These are phyloP conservation scores for Eupithecia insigniata DNA, from an alignment of 2,888 invertebrate species.

Conservation along the genomic window DNA sequence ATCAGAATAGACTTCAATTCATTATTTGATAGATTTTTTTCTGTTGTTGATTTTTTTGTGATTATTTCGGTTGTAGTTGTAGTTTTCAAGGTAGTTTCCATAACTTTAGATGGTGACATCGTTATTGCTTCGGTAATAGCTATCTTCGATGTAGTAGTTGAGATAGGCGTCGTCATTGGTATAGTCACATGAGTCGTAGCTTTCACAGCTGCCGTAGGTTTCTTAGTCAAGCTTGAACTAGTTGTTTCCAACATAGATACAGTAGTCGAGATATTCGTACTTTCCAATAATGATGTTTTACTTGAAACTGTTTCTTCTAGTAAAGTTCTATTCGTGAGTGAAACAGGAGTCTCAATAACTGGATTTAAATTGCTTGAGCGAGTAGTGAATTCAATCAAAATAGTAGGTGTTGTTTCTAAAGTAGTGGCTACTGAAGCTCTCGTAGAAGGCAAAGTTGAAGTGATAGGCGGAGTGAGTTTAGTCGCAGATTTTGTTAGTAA, in stretches of 20 bases:
- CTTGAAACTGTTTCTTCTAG: not conserved
- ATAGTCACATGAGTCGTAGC: not conserved
- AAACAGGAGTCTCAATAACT: constrained; percentile 5
- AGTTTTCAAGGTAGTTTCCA: constrained; percentile 3
- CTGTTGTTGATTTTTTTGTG: constrained; percentile 31
- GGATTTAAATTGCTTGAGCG: constrained; percentile 12
- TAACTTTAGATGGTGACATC: not conserved
- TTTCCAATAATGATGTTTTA: constrained; percentile 1
- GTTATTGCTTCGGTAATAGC: not conserved
- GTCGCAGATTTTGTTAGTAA: constrained; percentile 70
- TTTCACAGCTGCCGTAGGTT: constrained; percentile 11
- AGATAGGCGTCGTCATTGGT: not conserved
- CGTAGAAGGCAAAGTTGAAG: constrained; percentile 47
- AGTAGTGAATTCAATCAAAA: constrained; percentile 19
- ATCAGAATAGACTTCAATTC: not conserved
- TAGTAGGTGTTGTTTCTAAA: constrained; percentile 29
- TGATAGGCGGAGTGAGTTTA: constrained; percentile 56
- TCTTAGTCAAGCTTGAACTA: constrained; percentile 21
- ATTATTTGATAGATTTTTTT: constrained; percentile 3
- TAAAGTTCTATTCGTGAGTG: constrained; percentile 10
- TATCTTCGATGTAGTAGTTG: not conserved
- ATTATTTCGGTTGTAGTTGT: constrained; percentile 34
- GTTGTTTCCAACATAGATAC: not conserved
- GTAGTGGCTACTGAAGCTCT: constrained; percentile 38
- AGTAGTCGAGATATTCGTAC: constrained; percentile 8